Evolutionary conservation across 2,888 invertebrate species (phyloP), one percentile per base, ranked within the genome.

Genomic region (Danaus chrysippus): DNA sequence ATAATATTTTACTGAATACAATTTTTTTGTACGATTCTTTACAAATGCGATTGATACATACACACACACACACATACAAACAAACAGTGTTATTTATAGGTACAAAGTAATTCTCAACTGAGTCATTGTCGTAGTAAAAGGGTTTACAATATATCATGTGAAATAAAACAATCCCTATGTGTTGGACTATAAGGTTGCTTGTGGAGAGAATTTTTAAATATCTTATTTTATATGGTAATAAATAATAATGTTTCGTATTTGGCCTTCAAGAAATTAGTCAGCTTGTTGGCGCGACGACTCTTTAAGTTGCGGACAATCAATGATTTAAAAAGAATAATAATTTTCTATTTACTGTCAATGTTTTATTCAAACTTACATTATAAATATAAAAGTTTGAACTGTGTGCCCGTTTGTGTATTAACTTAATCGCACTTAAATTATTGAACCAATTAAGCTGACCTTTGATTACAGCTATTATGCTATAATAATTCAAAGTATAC

Each of bases 181-280:
- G 5, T n/a, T 43, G 41, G 0, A 62, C 43, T 58, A 67, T 82
- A 86, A 76, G 75, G 82, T 77, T 64, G 66, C 46, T 63, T 75
- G 75, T 79, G 17, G 13, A 58, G 58, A 59, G 63, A 58, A 61
- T 64, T 66, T 65, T 58, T 15, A 69, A 71, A 72, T 69, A 71
- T 72, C 77, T 76, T 72, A 78, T 82, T 83, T 81, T 81, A 84
- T 86, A 86, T 75, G 82, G 86, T 76, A 85, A 87, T 87, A 89
- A 89, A 89, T 88, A 87, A 88, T 87, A 87, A 86, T 87, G 87
- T 86, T 82, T 85, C 85, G 81, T 85, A 84, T 78, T 76, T 79
- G 86, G 83, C 88, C 88, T 90, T 90, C 86, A 82, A 73, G 80
- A 83, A 85, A 85, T 88, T 88, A 90, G 87, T 89, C 87, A 87